Conservation (phyloP, 2,113 vertebrate genomes). For the Nothocercus nigrocapillus region DNA sequence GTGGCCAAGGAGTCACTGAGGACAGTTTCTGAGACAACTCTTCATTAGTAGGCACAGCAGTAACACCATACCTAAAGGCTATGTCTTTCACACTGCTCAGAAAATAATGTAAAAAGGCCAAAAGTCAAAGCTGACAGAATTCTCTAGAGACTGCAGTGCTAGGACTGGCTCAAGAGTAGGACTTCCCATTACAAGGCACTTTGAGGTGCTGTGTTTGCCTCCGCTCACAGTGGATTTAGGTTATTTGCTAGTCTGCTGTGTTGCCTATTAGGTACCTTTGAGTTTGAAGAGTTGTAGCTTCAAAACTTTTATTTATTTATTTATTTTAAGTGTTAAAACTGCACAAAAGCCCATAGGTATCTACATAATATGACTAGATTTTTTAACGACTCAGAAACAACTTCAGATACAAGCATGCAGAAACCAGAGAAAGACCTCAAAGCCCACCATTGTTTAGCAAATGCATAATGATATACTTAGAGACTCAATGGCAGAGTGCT, state of each 20-base stretch:
- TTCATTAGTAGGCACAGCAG: not conserved
- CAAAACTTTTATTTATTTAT: not conserved
- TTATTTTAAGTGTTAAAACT: not conserved
- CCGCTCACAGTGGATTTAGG: not conserved
- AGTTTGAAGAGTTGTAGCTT: not conserved
- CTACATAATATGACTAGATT: not conserved
- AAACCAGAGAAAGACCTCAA: not conserved
- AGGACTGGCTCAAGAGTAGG: not conserved
- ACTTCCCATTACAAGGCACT: not conserved
- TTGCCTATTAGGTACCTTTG: not conserved
- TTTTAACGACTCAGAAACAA: not conserved
- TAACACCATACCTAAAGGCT: not conserved
- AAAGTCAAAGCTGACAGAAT: not conserved
- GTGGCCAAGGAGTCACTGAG: not conserved
- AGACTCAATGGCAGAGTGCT: not conserved
- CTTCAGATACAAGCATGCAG: not conserved
- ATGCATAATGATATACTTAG: conserved; percentile 11
- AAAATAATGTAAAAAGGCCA: not conserved
- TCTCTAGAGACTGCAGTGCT: not conserved
- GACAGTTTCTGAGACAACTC: not conserved
- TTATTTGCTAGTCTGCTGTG: not conserved
- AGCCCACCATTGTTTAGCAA: not conserved
- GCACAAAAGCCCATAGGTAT: not conserved
- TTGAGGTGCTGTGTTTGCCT: not conserved
- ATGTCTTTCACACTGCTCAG: not conserved